Evolutionary conservation across 2,797 vertebrate species (phyloP), one percentile per base, ranked within the genome.

Genomic region (Yasuhikotakia modesta): DNA sequence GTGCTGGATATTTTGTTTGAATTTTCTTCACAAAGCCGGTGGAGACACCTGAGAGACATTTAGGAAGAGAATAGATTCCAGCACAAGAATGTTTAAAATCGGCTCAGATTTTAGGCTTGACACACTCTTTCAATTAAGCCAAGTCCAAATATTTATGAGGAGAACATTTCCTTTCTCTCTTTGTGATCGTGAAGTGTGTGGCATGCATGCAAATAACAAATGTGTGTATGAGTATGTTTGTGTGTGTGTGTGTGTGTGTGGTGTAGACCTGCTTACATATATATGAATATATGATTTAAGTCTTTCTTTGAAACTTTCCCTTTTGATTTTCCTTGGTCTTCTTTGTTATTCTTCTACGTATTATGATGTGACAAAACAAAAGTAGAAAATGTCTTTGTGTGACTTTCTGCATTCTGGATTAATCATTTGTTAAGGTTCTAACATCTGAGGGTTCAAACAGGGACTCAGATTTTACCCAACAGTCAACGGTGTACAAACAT

Each of bases 121-220:
- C 91, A 92, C 74, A 88, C 90, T 90, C 87, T 92, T 93, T 89
- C 86, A 91, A 92, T 93, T 93, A 91, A 79, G 80, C 84, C 84
- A 87, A 90, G 82, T 92, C 88, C 86, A 93, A 92, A 93, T 92
- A 92, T 93, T 91, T 92, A 93, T 83, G 79, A 86, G 87, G 82
- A 82, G 87, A 90, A 92, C 90, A 92, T 92, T 92, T 92, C 92
- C 92, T 87, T 80, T 83, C 88, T 68, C 35, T 68, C 63, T 81
- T 39, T 81, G 76, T 81, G 79, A 68, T 84, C 68, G 43, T 63
- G 53, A 21, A 39, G 60, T 43, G 63, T 64, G 24, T 83, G 73
- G 73, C 73, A 79, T 57, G 58, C 22, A 55, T 71, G 68, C 43
- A 48, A 71, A 71, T 78, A 78, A 78, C 76, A 61, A 63, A 73